Evolutionary conservation across 1,140 invertebrate species (phyloP).

Genomic region (Anastrepha obliqua): DNA sequence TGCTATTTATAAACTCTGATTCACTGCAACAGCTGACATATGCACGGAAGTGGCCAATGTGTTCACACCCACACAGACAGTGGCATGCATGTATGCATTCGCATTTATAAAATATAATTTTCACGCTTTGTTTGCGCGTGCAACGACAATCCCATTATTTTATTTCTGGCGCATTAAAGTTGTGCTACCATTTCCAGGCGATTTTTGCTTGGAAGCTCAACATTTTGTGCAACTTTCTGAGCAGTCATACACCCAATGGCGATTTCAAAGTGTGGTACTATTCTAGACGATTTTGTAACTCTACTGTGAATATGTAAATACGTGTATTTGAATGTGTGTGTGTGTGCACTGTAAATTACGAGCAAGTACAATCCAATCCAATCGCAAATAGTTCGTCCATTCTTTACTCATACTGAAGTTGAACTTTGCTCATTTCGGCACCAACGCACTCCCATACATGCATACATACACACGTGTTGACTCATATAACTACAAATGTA

Average conservation of each 20-base stretch:
- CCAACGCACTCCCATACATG: background rate
- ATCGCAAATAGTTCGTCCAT: slow-evolving; percentile 2
- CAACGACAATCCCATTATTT: background rate
- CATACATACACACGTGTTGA: background rate
- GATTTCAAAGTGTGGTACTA: background rate
- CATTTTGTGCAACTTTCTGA: background rate
- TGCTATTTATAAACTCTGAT: background rate
- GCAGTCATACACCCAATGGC: background rate
- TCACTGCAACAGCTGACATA: slow-evolving; percentile 10
- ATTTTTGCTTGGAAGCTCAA: background rate
- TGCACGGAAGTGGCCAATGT: background rate
- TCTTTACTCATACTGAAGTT: background rate
- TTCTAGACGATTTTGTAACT: background rate
- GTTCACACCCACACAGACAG: background rate
- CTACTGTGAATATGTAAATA: background rate
- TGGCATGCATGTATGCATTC: background rate
- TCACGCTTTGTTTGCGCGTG: slow-evolving; percentile 20
- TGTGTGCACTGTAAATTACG: background rate
- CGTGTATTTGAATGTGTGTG: background rate
- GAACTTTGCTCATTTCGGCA: slow-evolving; percentile 13
- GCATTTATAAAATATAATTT: slow-evolving; percentile 2
- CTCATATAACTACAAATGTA: background rate
- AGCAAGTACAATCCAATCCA: background rate
- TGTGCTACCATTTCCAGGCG: slow-evolving; percentile 50
- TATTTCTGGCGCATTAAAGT: background rate